Evolutionary conservation across 2,113 vertebrate species (phyloP).

Genomic region (Oncorhynchus kisutch): DNA sequence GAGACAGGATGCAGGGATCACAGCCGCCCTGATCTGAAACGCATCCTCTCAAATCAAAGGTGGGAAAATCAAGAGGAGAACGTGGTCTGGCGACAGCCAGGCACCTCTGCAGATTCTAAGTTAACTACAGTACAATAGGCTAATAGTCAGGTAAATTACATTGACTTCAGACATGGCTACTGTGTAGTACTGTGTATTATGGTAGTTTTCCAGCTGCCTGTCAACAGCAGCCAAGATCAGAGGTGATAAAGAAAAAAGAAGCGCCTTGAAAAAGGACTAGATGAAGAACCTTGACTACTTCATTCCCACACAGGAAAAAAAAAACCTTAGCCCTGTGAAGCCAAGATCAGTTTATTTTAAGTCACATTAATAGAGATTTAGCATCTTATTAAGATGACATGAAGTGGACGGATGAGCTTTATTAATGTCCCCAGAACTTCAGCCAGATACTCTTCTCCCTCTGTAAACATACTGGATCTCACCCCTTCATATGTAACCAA

Average conservation of each 20-base stretch:
- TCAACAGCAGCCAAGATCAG: too few species aligned
- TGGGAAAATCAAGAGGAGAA: slow-evolving; percentile 16
- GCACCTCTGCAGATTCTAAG: neutral
- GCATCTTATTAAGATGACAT: slow-evolving; percentile 34
- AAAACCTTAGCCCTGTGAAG: neutral
- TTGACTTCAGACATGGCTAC: neutral
- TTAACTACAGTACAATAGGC: neutral
- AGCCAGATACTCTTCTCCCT: slow-evolving; percentile 27
- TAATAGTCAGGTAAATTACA: neutral
- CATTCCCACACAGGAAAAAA: neutral
- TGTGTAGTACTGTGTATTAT: neutral
- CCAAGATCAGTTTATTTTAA: slow-evolving; percentile 21
- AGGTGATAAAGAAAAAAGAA: neutral
- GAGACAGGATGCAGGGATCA: slow-evolving; percentile 25
- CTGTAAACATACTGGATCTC: slow-evolving; percentile 20
- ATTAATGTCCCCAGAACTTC: slow-evolving; percentile 18
- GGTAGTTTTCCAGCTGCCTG: neutral
- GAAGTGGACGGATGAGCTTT: slow-evolving; percentile 10
- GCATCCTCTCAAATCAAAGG: slow-evolving; percentile 32
- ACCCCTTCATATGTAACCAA: slow-evolving; percentile 20
- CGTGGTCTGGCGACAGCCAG: slow-evolving; percentile 15
- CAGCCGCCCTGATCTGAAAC: slow-evolving; percentile 19
- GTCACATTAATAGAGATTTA: slow-evolving; percentile 23
- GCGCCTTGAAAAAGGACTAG: neutral
- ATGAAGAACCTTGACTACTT: slow-evolving; percentile 4